Base-by-base conservation (phyloP, 2,888 invertebrate species). In the Drosophila lacicola region DNA sequence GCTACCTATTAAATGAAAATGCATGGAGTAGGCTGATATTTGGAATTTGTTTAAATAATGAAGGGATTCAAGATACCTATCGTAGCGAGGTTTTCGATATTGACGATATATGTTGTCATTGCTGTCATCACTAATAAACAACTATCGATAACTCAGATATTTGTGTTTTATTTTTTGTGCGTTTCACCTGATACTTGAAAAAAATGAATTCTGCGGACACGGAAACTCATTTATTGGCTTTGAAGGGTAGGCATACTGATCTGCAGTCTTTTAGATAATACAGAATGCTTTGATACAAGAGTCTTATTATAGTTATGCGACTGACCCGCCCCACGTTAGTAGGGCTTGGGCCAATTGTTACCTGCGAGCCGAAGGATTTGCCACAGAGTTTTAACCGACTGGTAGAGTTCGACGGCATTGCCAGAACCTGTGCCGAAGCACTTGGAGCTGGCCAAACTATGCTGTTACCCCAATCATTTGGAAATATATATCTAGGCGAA, bases 401-500 rank as follows among this genome's bases (percentile, higher is more conserved):
- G 74, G 92, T 97, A 49, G 96, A 96, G 90, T 95, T 95, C 85
- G 98, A 98, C 93, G 95, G 96, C 14, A 96, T 97, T n/a, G 94
- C 96, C 34, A 96, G 97, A 1, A 94, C 95, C 1, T 96, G 96
- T 61, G 94, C 97, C 90, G 97, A 97, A 93, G 96, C 96, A 0
- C 63, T 92, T 34, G 88, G 90, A 3, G 94, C 96, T 57, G 98
- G 98, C 2, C 97, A 98, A 89, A 97, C 98, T 91, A 94, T 99
- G 88, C 94, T 98, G 62, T 93, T 99, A 55, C 99, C 99, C 13
- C 99, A 99, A 93, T 98, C 97, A 92, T 99, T 99, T 93, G 99
- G 99, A 5, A 99, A 98, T 91, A 98, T 99, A 85, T 99, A 99
- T 92, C 94, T 99, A 47, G 99, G 90, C 10, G 99, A 99, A 94